phyloP scores from a whole-genome alignment of 92 coral and sea anemone genomes.

The Bergia sp. region DNA sequence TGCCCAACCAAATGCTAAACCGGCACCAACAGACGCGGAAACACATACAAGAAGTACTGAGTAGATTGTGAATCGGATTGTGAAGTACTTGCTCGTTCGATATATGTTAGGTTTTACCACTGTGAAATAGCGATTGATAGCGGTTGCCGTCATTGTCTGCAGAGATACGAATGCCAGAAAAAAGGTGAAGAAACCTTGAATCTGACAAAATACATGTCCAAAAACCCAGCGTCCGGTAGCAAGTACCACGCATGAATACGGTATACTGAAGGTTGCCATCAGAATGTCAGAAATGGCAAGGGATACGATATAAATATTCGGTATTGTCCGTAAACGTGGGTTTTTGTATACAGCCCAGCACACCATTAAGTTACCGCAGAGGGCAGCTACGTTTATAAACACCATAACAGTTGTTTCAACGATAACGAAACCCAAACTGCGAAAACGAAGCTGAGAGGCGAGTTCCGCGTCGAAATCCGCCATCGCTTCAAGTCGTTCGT shows the following conservation, averaged over 20 bases:
- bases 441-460: constrained; percentile 51
- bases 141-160: constrained; percentile 86
- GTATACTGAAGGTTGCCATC: constrained; percentile 79
- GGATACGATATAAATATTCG: constrained; percentile 74
- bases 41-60: constrained; percentile 54
- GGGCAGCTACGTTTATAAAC: constrained; percentile 56
- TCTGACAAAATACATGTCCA: constrained; percentile 61
- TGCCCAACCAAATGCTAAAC: constrained; percentile 71
- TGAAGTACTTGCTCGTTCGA: constrained; percentile 59
- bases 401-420: constrained; percentile 70
- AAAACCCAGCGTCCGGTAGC: constrained; percentile 74
- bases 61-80: constrained; percentile 45
- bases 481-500: not conserved
- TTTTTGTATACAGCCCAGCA: constrained; percentile 85
- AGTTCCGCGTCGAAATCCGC: constrained; percentile 11
- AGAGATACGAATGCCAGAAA: constrained; percentile 74
- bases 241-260: constrained; percentile 68
- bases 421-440: constrained; percentile 50
- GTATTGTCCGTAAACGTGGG: constrained; percentile 75
- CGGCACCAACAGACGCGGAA: constrained; percentile 76
- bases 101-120: constrained; percentile 74
- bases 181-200: constrained; percentile 79
- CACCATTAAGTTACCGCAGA: constrained; percentile 75
- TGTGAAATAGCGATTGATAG: constrained; percentile 76
- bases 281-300: constrained; percentile 81